A percentile compares a stretch with the other conserved stretches of the same genome.
Evolutionary conservation across 2,888 invertebrate species (phyloP).

Genomic region (Mythimna albipuncta): DNA sequence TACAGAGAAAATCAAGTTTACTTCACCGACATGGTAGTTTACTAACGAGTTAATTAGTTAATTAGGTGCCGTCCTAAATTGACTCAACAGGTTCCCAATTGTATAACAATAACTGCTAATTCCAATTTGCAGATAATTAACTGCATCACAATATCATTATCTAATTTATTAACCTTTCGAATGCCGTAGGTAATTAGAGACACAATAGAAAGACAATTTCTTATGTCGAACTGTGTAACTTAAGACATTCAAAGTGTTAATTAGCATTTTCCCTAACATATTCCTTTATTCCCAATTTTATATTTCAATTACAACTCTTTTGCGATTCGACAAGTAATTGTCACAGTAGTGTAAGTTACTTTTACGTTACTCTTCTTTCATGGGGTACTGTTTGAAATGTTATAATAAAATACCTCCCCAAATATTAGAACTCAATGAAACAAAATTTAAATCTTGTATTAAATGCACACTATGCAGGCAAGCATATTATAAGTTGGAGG

Average conservation of each 20-base stretch:
- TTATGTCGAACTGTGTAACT: too few species aligned
- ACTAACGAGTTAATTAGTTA: slow-evolving; percentile 3
- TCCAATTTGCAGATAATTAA: slow-evolving; percentile 4
- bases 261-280: neutral
- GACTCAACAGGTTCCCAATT: neutral
- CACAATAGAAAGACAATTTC: too few species aligned
- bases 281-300: neutral
- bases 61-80: neutral
- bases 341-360: slow-evolving; percentile 3
- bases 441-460: too few species aligned
- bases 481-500: too few species aligned
- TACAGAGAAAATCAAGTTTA: slow-evolving; percentile 23
- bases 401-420: too few species aligned
- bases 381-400: too few species aligned
- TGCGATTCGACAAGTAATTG: neutral
- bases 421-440: too few species aligned
- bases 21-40: neutral
- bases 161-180: too few species aligned
- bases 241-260: too few species aligned
- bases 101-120: slow-evolving; percentile 6
- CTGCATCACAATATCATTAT: neutral
- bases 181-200: too few species aligned
- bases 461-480: too few species aligned
- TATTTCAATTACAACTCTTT: slow-evolving; percentile 4
- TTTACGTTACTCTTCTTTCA: too few species aligned